These are phyloP conservation scores for Acanthaster planci DNA, from an alignment of 35 echinoderm and acorn worm genomes.

Conservation along the genomic window DNA sequence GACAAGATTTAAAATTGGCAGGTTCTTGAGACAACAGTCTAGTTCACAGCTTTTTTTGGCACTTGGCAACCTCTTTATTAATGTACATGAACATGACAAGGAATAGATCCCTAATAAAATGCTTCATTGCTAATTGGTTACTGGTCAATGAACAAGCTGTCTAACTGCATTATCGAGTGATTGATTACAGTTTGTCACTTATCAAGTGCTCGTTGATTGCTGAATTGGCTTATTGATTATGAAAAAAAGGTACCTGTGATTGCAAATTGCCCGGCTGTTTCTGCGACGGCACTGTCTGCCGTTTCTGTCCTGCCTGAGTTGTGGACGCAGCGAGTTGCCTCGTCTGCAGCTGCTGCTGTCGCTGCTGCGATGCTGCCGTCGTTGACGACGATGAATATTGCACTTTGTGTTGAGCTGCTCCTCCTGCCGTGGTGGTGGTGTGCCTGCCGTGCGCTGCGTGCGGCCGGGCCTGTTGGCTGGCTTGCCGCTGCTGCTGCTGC, in stretches of 20 bases:
- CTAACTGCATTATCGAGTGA: no score
- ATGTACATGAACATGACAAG: no score
- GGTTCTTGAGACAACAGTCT: no score
- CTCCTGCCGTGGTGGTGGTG: constrained; percentile 11
- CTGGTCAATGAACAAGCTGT: no score
- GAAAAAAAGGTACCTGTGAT: constrained; percentile 14
- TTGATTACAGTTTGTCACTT: no score
- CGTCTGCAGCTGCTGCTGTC: constrained; percentile 21
- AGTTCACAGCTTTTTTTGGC: no score
- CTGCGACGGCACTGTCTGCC: constrained; percentile 1
- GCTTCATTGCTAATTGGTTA: no score
- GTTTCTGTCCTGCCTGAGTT: constrained; percentile 28
- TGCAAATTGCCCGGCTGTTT: constrained; percentile 23
- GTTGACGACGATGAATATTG: constrained; percentile 15
- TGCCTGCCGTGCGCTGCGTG: constrained; percentile 31
- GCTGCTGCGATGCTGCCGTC: constrained; percentile 10
- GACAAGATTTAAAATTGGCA: no score
- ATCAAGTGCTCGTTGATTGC: no score
- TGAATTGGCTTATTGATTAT: no score
- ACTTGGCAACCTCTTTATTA: no score
- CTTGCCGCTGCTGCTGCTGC: constrained; percentile 56
- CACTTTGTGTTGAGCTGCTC: constrained; percentile 55
- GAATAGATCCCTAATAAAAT: no score
- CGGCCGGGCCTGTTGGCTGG: constrained; percentile 10
- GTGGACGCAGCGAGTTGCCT: not conserved